These are phyloP conservation scores for Agrotis exclamationis DNA, from an alignment of 2,888 invertebrate genomes.

Conservation along the genomic window DNA sequence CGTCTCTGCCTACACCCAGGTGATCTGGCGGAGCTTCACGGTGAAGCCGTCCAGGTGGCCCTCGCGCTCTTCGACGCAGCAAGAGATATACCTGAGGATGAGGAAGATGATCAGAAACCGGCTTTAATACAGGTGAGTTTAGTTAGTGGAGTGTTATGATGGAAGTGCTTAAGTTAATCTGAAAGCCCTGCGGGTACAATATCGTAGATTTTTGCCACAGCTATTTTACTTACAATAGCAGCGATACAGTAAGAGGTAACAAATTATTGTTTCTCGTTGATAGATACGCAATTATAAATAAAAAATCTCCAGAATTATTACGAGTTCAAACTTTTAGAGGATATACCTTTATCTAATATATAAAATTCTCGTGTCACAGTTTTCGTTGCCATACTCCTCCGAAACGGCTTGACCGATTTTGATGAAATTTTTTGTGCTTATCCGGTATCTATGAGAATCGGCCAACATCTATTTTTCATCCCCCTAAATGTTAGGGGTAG, in stretches of 20 bases:
- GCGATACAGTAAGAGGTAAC: neutral
- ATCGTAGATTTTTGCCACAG: neutral
- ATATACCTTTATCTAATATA: too few species aligned
- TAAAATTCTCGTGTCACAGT: too few species aligned
- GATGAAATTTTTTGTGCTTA: too few species aligned
- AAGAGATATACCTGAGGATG: constrained; percentile 22
- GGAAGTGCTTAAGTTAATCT: neutral
- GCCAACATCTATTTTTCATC: too few species aligned
- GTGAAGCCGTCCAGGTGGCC: constrained; percentile 1
- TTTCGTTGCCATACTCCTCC: too few species aligned
- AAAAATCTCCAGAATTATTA: neutral
- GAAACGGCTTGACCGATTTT: too few species aligned
- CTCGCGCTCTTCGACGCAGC: constrained; percentile 39
- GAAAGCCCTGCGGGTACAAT: neutral
- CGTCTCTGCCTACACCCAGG: constrained; percentile 61
- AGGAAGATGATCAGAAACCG: constrained; percentile 37
- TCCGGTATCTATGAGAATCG: too few species aligned
- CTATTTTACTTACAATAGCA: neutral
- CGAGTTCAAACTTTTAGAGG: neutral
- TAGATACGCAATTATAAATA: too few species aligned
- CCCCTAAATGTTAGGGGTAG: too few species aligned
- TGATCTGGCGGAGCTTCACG: constrained; percentile 44
- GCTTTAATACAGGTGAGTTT: constrained; percentile 44
- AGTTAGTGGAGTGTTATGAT: neutral
- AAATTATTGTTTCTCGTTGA: neutral